Evolutionary conservation across 2,888 invertebrate genomes (phyloP).

Genomic region (Apotomis turbidana): DNA sequence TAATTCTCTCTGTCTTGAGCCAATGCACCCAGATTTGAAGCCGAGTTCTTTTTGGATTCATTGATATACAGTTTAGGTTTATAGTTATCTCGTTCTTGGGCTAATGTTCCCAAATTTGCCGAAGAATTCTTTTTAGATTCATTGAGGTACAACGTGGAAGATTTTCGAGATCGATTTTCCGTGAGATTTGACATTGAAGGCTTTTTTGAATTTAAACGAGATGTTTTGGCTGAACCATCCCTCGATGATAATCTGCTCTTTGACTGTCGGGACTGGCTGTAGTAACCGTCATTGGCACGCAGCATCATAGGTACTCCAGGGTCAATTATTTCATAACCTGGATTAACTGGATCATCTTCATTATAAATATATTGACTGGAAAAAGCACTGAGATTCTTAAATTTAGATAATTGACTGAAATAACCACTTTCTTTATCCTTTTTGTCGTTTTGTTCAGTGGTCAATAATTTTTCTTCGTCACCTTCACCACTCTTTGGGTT

Average conservation of each 20-base stretch:
- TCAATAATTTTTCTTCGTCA: conserved; percentile 62
- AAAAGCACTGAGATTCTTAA: conserved; percentile 76
- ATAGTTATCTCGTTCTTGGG: conserved; percentile 64
- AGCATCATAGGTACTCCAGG: conserved; percentile 88
- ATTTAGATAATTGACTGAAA: conserved; percentile 69
- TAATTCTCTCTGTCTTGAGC: conserved; percentile 66
- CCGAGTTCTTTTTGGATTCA: conserved; percentile 79
- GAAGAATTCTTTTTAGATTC: conserved; percentile 80
- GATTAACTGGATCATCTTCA: conserved; percentile 85
- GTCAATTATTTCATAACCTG: conserved; percentile 86
- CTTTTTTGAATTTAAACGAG: conserved; percentile 76
- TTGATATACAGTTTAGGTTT: conserved; percentile 63
- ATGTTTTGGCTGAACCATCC: conserved; percentile 73
- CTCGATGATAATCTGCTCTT: conserved; percentile 70
- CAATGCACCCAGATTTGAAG: conserved; percentile 68
- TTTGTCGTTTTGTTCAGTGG: conserved; percentile 48
- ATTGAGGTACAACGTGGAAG: conserved; percentile 75
- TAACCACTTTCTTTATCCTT: conserved; percentile 70
- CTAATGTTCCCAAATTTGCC: conserved; percentile 67
- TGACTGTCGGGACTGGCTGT: conserved; percentile 79
- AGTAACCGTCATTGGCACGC: conserved; percentile 85
- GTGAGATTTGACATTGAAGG: conserved; percentile 77
- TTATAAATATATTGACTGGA: conserved; percentile 87
- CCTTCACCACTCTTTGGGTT: conserved; percentile 48
- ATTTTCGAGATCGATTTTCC: conserved; percentile 75